Evolutionary conservation across 2,888 invertebrate genomes (phyloP).

Genomic region (Rosalia funebris): DNA sequence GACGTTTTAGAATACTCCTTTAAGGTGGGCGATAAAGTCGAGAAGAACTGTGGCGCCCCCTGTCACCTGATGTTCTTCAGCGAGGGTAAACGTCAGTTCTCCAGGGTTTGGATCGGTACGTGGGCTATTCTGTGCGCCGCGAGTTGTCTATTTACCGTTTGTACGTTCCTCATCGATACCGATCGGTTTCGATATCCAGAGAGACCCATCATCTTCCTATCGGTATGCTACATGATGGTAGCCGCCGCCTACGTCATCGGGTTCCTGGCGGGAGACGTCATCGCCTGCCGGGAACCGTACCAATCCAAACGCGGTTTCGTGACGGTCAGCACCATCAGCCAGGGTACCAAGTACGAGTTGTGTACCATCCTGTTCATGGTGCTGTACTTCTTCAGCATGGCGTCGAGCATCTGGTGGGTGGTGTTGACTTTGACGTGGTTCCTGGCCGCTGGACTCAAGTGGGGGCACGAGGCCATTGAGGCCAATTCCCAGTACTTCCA

Average conservation of each 20-base stretch:
- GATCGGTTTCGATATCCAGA: constrained; percentile 96
- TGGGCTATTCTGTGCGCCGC: constrained; percentile 91
- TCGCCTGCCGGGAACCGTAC: constrained; percentile 86
- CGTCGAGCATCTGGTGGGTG: constrained; percentile 98
- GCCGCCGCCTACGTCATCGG: constrained; percentile 91
- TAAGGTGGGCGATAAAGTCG: constrained; percentile 81
- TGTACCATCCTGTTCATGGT: constrained; percentile 97
- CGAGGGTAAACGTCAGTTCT: constrained; percentile 81
- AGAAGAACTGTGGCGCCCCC: constrained; percentile 85
- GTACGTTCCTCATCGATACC: constrained; percentile 94
- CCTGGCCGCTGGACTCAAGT: constrained; percentile 94
- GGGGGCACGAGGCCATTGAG: constrained; percentile 98
- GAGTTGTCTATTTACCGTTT: constrained; percentile 91
- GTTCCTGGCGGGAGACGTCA: constrained; percentile 82
- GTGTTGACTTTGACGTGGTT: constrained; percentile 96
- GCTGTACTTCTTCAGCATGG: constrained; percentile 96
- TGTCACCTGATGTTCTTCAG: constrained; percentile 94
- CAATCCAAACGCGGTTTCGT: constrained; percentile 76
- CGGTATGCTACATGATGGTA: constrained; percentile 95
- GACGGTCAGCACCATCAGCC: constrained; percentile 86
- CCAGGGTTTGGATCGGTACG: constrained; percentile 91
- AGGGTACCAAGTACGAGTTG: constrained; percentile 83
- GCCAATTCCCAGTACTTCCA: constrained; percentile 97
- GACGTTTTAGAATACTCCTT: constrained; percentile 83
- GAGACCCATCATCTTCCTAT: constrained; percentile 95